Conservation (phyloP, 2,113 vertebrate species). For the Limnothrissa miodon region DNA sequence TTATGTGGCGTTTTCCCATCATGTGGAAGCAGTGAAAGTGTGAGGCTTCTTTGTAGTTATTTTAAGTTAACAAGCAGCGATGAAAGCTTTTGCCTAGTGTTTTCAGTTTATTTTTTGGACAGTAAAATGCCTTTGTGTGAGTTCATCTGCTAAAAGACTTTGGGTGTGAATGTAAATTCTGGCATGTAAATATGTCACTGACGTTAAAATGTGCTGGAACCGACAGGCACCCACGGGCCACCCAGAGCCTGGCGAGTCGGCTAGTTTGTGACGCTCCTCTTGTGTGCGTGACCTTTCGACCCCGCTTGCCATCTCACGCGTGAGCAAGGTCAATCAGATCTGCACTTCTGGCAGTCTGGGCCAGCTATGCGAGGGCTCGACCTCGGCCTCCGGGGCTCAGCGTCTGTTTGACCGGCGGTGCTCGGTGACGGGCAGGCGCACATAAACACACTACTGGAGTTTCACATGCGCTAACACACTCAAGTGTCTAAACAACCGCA, state of each 20-base stretch:
- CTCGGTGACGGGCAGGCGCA: constrained; percentile 24
- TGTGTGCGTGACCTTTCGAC: constrained; percentile 16
- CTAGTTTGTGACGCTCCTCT: not conserved
- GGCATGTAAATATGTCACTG: not conserved
- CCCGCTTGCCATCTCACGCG: not conserved
- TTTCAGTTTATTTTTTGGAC: not conserved
- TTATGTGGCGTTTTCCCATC: not conserved
- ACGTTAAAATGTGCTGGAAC: not conserved
- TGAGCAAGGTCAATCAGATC: constrained; percentile 10
- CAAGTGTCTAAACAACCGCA: not conserved
- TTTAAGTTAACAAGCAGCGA: not conserved
- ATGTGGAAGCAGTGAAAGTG: not conserved
- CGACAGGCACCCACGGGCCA: not conserved
- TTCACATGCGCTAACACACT: not conserved
- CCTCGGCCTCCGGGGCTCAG: constrained; percentile 14
- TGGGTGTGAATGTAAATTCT: not conserved
- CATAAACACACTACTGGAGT: not conserved
- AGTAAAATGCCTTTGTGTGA: not conserved
- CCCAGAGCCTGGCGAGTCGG: not conserved
- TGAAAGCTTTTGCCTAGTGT: not conserved
- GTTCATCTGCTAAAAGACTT: not conserved
- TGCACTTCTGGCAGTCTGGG: not conserved
- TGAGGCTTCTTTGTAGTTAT: not conserved
- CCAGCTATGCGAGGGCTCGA: constrained; percentile 32
- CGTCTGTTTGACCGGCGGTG: constrained; percentile 31